Evolutionary conservation across 2,797 vertebrate species (phyloP).

Genomic region (Paratrypauchen microcephalus): DNA sequence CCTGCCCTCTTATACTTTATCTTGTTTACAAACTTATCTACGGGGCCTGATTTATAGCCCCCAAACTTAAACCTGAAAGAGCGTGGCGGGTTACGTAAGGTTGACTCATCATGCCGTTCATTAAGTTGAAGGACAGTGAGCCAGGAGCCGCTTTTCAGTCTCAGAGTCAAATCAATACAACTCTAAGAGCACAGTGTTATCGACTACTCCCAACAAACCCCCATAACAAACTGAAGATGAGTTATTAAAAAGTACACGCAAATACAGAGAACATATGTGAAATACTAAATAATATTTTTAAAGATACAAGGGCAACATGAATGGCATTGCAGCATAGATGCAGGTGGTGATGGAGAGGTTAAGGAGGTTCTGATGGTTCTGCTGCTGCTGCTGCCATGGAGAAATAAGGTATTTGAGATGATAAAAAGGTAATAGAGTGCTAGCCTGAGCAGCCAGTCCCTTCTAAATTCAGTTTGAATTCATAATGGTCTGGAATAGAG

Average conservation of each 20-base stretch:
- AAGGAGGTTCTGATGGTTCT: not conserved
- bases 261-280: not conserved
- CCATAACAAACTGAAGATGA: not conserved
- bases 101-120: slow-evolving; percentile 11
- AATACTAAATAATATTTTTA: not conserved
- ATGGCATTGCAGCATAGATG: not conserved
- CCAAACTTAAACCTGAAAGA: slow-evolving; percentile 9
- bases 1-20: not conserved
- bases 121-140: slow-evolving; percentile 20
- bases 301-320: not conserved
- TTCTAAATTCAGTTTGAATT: no score
- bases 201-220: not conserved
- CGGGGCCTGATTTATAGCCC: slow-evolving; percentile 31
- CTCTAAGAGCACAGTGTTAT: slow-evolving; percentile 1
- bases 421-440: no score
- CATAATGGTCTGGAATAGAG: no score
- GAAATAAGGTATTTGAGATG: not conserved
- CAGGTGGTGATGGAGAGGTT: not conserved
- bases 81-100: slow-evolving; percentile 6
- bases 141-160: slow-evolving; percentile 5
- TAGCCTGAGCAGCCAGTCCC: no score
- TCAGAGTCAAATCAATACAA: slow-evolving; percentile 26
- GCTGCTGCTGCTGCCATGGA: not conserved
- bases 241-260: not conserved
- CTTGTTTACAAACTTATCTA: slow-evolving; percentile 8